Conservation (phyloP, 2,888 invertebrate species). For the Eretmocerus hayati region DNA sequence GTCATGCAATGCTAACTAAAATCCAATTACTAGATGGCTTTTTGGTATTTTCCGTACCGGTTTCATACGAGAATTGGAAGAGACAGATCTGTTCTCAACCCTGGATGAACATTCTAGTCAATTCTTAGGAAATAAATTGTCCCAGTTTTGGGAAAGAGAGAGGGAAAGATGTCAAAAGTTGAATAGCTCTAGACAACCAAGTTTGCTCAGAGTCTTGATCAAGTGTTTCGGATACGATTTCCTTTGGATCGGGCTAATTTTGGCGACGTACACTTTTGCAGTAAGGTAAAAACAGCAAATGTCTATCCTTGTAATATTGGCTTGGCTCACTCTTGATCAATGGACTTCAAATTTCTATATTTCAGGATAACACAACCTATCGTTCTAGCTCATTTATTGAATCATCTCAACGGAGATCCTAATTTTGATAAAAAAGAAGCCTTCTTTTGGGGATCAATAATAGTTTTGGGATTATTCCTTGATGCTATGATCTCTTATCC, state of each 20-base stretch:
- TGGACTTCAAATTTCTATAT: too few relatives aligned
- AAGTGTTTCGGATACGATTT: conserved; percentile 55
- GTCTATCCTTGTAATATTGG: too few relatives aligned
- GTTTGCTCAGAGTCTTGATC: conserved; percentile 51
- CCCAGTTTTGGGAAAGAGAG: conserved; percentile 50
- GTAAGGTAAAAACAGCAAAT: conserved; percentile 50
- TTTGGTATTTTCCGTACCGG: conserved; percentile 68
- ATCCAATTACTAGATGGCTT: conserved; percentile 68
- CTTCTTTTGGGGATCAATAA: conserved; percentile 46
- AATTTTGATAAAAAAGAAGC: conserved; percentile 34
- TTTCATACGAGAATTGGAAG: conserved; percentile 62
- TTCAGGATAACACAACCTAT: conserved; percentile 39
- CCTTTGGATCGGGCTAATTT: conserved; percentile 53
- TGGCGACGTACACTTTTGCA: conserved; percentile 57
- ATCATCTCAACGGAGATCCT: conserved; percentile 26
- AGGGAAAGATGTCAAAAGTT: conserved; percentile 30
- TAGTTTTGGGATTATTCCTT: conserved; percentile 36
- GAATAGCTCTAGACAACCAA: conserved; percentile 47
- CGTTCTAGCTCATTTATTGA: conserved; percentile 35
- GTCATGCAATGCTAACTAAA: neutral
- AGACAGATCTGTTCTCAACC: conserved; percentile 66
- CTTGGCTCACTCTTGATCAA: neutral
- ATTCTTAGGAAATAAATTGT: conserved; percentile 47
- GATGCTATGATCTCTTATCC: conserved; percentile 52
- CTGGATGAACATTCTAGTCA: conserved; percentile 62